Base-by-base conservation (phyloP, 2,888 invertebrate species). In the Pyrochroa serraticornis region DNA sequence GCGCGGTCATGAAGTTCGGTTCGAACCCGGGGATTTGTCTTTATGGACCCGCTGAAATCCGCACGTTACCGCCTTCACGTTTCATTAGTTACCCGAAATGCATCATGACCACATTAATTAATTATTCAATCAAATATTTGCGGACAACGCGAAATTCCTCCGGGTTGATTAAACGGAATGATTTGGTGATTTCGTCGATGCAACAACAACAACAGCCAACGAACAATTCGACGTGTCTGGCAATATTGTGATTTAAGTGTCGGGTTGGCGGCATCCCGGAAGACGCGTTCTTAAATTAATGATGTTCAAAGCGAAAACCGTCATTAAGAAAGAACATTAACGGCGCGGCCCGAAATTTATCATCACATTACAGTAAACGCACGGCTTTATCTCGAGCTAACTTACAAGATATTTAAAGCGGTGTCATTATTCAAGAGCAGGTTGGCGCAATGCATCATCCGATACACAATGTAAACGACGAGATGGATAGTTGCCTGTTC, bases 381-480 rank as follows among this genome's bases (percentile, higher is more conserved):
- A 57, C 58, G 60, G 60, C 61, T 63, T 61, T 60, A 70, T 69
- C 71, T 65, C 64, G 43, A 65, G 71, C 66, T 66, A 64, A 65
- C 66, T 71, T 69, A 71, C 67, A 70, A 73, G 71, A 71, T 72
- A 71, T 74, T 72, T 71, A 68, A 71, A 67, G 68, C 63, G 63
- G 67, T 64, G 70, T 66, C 69, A 70, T 71, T 71, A 72, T 72
- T 72, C 71, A 69, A 61, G 62, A 71, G 68, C 71, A 71, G 70
- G 69, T 70, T 71, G 72, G 66, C 60, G 69, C 70, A 62, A 73
- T 73, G 70, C 66, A 73, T 73, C 73, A 71, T 72, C 62, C 56
- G 48, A 52, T 58, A 60, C 53, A 61, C 51, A 58, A 61, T 54
- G 58, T 58, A 61, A 56, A 62, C 51, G 55, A 22, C 48, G 55